phyloP scores from a whole-genome alignment of 2,113 vertebrate species.

The Prionailurus bengalensis region DNA sequence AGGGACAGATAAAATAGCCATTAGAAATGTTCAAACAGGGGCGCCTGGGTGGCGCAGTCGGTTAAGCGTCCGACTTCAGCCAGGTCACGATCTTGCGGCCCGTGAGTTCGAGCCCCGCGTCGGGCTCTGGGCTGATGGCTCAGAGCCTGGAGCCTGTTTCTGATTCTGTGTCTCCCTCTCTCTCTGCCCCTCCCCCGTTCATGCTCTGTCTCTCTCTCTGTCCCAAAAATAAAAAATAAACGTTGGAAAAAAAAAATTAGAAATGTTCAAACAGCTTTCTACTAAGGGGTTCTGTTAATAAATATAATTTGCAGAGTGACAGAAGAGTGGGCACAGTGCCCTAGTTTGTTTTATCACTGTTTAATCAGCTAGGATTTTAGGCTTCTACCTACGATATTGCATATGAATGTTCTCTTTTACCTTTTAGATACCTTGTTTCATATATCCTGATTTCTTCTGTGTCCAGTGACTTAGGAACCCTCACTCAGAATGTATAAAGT shows the following conservation, averaged over 20 bases:
- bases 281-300: neutral
- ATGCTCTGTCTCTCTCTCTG: no score
- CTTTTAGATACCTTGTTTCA: neutral
- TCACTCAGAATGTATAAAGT: neutral
- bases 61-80: no score
- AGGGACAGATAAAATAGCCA: neutral
- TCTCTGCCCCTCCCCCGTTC: no score
- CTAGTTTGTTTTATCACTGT: neutral
- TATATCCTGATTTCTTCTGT: neutral
- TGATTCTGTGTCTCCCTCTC: no score
- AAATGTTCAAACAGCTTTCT: neutral
- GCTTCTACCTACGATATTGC: neutral
- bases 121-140: no score
- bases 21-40: neutral
- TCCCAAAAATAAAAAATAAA: no score
- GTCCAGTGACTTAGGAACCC: neutral
- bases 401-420: neutral
- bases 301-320: neutral
- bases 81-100: no score
- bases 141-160: no score
- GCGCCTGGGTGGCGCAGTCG: no score
- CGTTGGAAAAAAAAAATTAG: no score
- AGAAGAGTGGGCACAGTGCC: neutral
- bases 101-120: no score
- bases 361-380: neutral